Evolutionary conservation across 2,797 vertebrate species (phyloP).

Genomic region (Orestias chungarensis): DNA sequence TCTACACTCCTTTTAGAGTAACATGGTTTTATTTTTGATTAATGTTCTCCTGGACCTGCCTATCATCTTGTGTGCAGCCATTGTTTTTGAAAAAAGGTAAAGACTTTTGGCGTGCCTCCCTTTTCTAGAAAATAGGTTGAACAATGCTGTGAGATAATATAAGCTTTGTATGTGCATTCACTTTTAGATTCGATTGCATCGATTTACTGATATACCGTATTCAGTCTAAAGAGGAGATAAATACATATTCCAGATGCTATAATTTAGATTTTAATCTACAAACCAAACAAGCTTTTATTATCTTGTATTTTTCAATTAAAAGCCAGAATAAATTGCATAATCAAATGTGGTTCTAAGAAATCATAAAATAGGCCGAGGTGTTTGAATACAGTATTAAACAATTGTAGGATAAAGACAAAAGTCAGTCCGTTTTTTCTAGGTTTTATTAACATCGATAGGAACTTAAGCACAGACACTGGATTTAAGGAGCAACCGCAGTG

Average conservation of each 20-base stretch:
- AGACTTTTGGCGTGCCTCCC: too few species aligned
- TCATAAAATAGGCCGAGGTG: neutral
- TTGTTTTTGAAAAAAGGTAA: too few species aligned
- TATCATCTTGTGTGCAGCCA: too few species aligned
- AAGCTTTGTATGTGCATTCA: too few species aligned
- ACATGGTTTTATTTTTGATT: too few species aligned
- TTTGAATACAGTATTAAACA: too few species aligned
- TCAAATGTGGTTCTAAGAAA: neutral
- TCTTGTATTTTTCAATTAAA: neutral
- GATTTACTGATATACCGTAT: neutral
- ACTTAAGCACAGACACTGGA: constrained; percentile 66
- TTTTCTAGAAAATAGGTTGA: too few species aligned
- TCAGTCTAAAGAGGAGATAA: neutral
- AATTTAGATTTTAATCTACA: neutral
- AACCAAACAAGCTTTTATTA: neutral
- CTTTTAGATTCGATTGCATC: neutral
- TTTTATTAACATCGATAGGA: constrained; percentile 76
- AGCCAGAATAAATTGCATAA: neutral
- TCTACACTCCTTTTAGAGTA: too few species aligned
- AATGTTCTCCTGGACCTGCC: too few species aligned
- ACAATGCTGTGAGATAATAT: too few species aligned
- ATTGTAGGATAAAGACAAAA: constrained; percentile 13
- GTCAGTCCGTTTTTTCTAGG: constrained; percentile 29
- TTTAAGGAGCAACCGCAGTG: constrained; percentile 60
- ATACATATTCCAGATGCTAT: neutral